phyloP scores from a whole-genome alignment of 1,140 invertebrate genomes.

The Temnothorax nylanderi region DNA sequence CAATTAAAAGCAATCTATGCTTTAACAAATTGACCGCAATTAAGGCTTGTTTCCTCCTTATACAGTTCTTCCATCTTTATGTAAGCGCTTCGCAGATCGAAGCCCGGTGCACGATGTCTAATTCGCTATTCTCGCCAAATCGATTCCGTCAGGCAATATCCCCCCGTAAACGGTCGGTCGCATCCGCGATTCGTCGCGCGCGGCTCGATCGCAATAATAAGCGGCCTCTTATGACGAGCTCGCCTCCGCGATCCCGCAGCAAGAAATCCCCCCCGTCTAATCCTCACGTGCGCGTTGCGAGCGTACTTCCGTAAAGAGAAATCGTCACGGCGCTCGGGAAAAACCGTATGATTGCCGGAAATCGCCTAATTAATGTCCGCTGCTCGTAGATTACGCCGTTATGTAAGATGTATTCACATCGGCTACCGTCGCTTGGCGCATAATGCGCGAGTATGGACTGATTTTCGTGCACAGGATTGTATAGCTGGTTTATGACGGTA shows the following conservation, averaged over 20 bases:
- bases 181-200: slow-evolving; percentile 40
- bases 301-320: slow-evolving; percentile 34
- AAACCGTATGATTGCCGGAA: slow-evolving; percentile 57
- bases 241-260: not conserved
- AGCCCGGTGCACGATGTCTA: slow-evolving; percentile 12
- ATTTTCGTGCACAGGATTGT: not conserved
- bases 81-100: slow-evolving; percentile 10
- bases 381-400: slow-evolving; percentile 31
- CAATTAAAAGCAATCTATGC: slow-evolving; percentile 33
- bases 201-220: slow-evolving; percentile 47
- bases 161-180: not conserved
- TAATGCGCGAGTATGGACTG: not conserved
- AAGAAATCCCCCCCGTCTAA: slow-evolving; percentile 16
- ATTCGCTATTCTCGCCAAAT: slow-evolving; percentile 36
- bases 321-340: slow-evolving; percentile 22
- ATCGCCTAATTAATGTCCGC: slow-evolving; percentile 44
- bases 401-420: slow-evolving; percentile 12
- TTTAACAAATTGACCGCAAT: slow-evolving; percentile 35
- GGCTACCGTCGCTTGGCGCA: not conserved
- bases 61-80: slow-evolving; percentile 25
- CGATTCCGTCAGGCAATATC: slow-evolving; percentile 49
- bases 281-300: slow-evolving; percentile 15
- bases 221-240: slow-evolving; percentile 23
- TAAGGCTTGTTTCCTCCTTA: not conserved
- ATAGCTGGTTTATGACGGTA: not conserved